Evolutionary conservation across 2,888 invertebrate genomes (phyloP), one percentile per base, ranked within the genome.

Genomic region (Pachymerium ferrugineum): DNA sequence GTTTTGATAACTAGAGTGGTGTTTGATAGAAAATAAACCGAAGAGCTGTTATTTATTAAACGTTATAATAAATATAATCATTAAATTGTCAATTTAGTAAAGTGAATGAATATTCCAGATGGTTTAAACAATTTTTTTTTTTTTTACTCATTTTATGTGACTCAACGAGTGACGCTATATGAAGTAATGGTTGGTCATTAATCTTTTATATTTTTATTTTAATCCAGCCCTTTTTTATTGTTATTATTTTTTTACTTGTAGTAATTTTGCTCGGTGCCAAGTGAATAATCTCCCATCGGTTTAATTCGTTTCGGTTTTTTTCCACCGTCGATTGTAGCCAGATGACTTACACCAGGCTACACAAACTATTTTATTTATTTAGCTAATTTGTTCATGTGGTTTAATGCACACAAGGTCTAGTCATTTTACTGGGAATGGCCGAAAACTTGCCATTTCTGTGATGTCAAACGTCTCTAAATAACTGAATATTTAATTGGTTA

Each of bases 341-440:
- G 62, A 62, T 62, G 62, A 28, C 62, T 62, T 10, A 14, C 62
- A 25, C 62, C 62, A 62, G 25, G 62, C 25, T 28, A 25, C 10
- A 28, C 25, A 62, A n/a, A 62, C 62, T 62, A n/a, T n/a, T 12
- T 38, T 62, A 62, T 62, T 62, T 62, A 62, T 62, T 62, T 62
- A 28, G 62, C 28, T 62, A 62, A 62, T 62, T 62, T 62, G 62
- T 62, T 28, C 62, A 28, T 62, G 62, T 62, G 62, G 62, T 25
- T 62, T 62, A 14, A 62, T 62, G 28, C 62, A 28, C 62, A 28
- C 62, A 62, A 14, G 22, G 38, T 38, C 38, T 22, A 54, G n/a
- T n/a, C n/a, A n/a, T n/a, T n/a, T n/a, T n/a, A n/a, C n/a, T n/a
- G n/a, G n/a, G n/a, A n/a, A n/a, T n/a, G n/a, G n/a, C n/a, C n/a